phyloP scores from a whole-genome alignment of 1,140 invertebrate genomes.

The Drosophila fuyamai region DNA sequence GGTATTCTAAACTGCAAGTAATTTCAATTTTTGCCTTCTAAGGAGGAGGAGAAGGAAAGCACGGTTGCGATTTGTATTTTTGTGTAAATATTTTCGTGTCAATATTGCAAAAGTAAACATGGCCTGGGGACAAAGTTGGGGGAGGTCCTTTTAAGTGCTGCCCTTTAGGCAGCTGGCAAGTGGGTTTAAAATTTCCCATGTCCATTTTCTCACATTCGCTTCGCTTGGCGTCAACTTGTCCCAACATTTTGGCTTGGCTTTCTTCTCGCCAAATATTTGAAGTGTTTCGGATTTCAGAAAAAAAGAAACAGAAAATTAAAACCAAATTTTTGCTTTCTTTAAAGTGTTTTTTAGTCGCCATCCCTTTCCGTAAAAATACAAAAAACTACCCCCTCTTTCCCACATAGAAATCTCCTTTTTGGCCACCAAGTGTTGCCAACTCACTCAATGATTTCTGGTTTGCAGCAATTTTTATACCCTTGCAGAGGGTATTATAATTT shows the following conservation, averaged over 20 bases:
- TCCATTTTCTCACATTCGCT: conserved; percentile 18
- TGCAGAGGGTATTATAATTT: too few species aligned
- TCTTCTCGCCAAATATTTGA: conserved; percentile 75
- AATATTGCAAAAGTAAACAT: conserved; percentile 75
- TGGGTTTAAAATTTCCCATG: conserved; percentile 80
- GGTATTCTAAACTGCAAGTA: neutral
- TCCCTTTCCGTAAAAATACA: neutral
- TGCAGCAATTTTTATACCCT: conserved; percentile 40
- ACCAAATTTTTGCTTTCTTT: conserved; percentile 26
- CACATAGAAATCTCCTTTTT: conserved; percentile 26
- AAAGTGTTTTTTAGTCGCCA: conserved; percentile 45
- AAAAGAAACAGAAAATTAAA: conserved; percentile 32
- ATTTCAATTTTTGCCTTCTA: conserved; percentile 1
- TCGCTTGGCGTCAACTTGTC: conserved; percentile 71
- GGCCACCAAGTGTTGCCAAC: conserved; percentile 70
- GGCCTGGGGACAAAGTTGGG: neutral
- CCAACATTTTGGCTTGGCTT: conserved; percentile 59
- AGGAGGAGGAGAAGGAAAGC: neutral
- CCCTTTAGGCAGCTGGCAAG: conserved; percentile 68
- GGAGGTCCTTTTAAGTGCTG: conserved; percentile 58
- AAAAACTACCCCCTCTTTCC: conserved; percentile 12
- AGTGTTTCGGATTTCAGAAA: conserved; percentile 72
- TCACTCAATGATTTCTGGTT: conserved; percentile 73
- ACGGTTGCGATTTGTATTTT: conserved; percentile 66
- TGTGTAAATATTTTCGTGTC: conserved; percentile 78